Conservation (phyloP, 1,140 invertebrate species). For the Argopecten irradians region DNA sequence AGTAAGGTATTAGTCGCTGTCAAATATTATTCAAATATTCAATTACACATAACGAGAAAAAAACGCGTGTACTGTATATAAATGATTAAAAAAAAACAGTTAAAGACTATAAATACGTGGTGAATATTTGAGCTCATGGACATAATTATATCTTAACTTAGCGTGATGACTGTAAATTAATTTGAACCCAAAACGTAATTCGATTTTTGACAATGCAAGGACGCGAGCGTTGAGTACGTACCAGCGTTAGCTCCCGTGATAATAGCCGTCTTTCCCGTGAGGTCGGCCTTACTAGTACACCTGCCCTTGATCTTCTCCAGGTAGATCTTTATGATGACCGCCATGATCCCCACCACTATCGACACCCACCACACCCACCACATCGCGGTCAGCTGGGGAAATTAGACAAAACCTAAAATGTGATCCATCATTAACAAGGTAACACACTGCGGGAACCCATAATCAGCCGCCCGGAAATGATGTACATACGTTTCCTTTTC, state of each 20-base stretch:
- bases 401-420: background rate
- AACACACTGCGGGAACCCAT: no score
- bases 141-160: no score
- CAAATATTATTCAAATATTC: no score
- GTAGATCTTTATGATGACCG: background rate
- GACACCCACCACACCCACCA: background rate
- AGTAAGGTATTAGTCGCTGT: no score
- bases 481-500: no score
- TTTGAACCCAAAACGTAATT: background rate
- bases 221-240: slow-evolving; percentile 35
- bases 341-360: background rate
- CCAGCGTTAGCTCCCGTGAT: slow-evolving; percentile 93
- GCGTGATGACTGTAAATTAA: background rate
- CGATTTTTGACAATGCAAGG: background rate
- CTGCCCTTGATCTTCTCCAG: slow-evolving; percentile 47
- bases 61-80: no score
- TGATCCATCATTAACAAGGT: no score
- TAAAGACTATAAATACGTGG: no score
- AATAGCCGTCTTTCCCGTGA: slow-evolving; percentile 88
- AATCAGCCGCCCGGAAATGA: no score
- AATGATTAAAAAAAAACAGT: no score
- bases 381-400: background rate
- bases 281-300: slow-evolving; percentile 60
- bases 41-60: no score
- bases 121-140: no score